Evolutionary conservation across 2,888 invertebrate species (phyloP).

Genomic region (Dasypogon diadema): DNA sequence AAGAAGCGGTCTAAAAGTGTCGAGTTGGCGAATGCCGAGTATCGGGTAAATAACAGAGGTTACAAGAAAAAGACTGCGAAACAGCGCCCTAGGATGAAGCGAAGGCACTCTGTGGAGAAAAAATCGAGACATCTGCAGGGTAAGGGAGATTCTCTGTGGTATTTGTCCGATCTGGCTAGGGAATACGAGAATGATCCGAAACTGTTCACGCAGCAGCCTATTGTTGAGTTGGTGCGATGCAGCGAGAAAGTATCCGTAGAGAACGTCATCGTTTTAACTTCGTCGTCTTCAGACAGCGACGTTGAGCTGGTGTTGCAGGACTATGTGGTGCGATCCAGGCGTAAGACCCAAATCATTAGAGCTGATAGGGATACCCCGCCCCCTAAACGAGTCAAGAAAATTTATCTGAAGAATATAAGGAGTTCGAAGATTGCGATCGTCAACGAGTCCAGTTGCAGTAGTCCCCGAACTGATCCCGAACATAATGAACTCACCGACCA

Average conservation of each 20-base stretch:
- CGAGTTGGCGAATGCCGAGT: neutral
- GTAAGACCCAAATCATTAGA: neutral
- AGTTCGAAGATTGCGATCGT: slow-evolving; percentile 26
- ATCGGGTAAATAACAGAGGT: too few species aligned
- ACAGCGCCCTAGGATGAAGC: too few species aligned
- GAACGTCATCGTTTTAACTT: neutral
- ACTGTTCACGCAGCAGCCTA: neutral
- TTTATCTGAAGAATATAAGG: slow-evolving; percentile 11
- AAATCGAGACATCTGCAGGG: neutral
- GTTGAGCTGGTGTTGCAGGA: neutral
- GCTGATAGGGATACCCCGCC: neutral
- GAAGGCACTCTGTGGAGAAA: neutral
- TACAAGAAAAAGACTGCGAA: too few species aligned
- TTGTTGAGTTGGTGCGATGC: neutral
- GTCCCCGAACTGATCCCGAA: slow-evolving; percentile 15
- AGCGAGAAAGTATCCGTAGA: neutral
- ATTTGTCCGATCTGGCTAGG: neutral
- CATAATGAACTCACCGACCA: neutral
- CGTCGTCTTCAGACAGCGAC: neutral
- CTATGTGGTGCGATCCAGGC: neutral
- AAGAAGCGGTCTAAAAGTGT: neutral
- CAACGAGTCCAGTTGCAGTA: slow-evolving; percentile 35
- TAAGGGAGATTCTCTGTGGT: neutral
- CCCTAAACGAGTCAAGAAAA: slow-evolving; percentile 20
- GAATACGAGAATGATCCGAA: neutral